Conservation (phyloP, 2,797 vertebrate species). For the Onychomys leucogaster region DNA sequence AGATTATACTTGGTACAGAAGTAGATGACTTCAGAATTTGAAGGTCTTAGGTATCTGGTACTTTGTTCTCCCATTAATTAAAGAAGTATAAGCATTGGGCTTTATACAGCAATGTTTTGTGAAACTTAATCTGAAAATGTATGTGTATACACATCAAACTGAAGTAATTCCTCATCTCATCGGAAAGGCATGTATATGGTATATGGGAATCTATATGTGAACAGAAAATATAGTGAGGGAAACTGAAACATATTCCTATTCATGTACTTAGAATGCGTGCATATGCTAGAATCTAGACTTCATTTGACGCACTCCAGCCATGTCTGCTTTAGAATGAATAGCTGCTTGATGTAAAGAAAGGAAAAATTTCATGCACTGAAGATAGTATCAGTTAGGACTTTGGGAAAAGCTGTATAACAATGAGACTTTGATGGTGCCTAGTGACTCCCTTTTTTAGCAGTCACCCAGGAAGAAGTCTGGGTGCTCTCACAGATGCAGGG, state of each 20-base stretch:
- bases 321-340: background rate
- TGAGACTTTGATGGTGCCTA: background rate
- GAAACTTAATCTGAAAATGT: background rate
- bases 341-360: fast-evolving
- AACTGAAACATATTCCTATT: background rate
- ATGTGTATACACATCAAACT: background rate
- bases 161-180: background rate
- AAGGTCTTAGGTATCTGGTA: background rate
- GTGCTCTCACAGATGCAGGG: fast-evolving
- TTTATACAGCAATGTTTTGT: background rate
- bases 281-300: background rate
- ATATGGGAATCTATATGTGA: background rate
- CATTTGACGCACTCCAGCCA: background rate
- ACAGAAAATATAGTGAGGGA: background rate
- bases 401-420: background rate
- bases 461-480: fast-evolving
- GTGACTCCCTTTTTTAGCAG: fast-evolving
- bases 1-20: background rate
- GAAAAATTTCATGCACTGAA: background rate
- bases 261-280: background rate
- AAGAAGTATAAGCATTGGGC: too few relatives aligned
- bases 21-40: background rate
- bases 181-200: background rate
- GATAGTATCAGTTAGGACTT: too few relatives aligned
- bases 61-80: background rate